phyloP scores from a whole-genome alignment of 2,888 invertebrate species.

The Sesia bembeciformis region DNA sequence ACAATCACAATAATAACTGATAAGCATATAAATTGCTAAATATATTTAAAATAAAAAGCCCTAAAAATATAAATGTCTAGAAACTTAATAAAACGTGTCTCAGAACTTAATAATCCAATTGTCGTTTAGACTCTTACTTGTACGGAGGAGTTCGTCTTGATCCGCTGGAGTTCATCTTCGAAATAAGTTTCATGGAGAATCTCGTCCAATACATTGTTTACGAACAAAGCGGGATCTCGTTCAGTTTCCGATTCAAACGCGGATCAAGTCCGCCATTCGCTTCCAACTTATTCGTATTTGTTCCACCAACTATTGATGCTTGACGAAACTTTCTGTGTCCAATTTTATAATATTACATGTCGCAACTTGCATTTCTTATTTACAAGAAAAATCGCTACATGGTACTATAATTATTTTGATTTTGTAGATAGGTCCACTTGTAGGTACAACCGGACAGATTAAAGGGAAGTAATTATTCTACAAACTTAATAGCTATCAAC shows the following conservation, averaged over 20 bases:
- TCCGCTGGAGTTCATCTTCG: slow-evolving; percentile 30
- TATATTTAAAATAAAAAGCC: too few relatives aligned
- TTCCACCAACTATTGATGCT: slow-evolving; percentile 50
- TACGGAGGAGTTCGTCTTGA: not conserved
- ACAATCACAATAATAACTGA: too few relatives aligned
- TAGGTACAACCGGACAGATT: too few relatives aligned
- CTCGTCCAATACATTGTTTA: slow-evolving; percentile 56
- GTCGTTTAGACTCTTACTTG: not conserved
- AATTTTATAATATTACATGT: not conserved
- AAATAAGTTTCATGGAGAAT: slow-evolving; percentile 49
- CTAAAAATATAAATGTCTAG: too few relatives aligned
- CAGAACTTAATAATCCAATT: too few relatives aligned
- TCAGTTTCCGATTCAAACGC: slow-evolving; percentile 37
- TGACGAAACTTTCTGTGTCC: slow-evolving; percentile 44
- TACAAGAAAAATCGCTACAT: not conserved
- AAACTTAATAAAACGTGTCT: too few relatives aligned
- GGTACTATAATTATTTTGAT: too few relatives aligned
- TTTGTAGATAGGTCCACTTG: too few relatives aligned
- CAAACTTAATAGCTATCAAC: too few relatives aligned
- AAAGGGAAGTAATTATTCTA: too few relatives aligned
- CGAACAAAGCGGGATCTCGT: slow-evolving; percentile 53
- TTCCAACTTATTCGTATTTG: slow-evolving; percentile 55
- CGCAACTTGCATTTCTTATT: not conserved
- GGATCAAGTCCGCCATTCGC: slow-evolving; percentile 38
- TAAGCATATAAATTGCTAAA: too few relatives aligned